Evolutionary conservation across 2,888 invertebrate species (phyloP).

Genomic region (Chrysomela aeneicollis): DNA sequence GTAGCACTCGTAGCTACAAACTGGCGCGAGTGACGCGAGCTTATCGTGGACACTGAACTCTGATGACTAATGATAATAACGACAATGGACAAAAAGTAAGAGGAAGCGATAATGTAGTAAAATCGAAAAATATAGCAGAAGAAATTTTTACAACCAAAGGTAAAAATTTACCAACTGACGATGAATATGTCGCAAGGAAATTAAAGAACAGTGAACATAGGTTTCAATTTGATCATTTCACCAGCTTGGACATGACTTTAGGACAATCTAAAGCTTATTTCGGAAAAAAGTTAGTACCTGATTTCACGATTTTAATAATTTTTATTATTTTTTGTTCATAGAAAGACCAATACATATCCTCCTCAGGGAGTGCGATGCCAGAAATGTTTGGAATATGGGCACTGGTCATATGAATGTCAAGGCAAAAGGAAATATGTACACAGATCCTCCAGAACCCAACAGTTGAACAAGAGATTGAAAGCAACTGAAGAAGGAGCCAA

Average conservation of each 20-base stretch:
- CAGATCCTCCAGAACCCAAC: slow-evolving; percentile 82
- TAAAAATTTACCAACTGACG: too few relatives aligned
- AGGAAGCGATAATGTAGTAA: too few relatives aligned
- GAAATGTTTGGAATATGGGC: slow-evolving; percentile 90
- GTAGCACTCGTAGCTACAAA: too few relatives aligned
- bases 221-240: too few relatives aligned
- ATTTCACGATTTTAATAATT: not conserved
- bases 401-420: slow-evolving; percentile 95
- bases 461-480: slow-evolving; percentile 75
- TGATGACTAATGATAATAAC: too few relatives aligned
- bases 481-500: slow-evolving; percentile 52
- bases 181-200: too few relatives aligned
- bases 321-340: slow-evolving; percentile 55
- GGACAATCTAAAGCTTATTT: slow-evolving; percentile 31
- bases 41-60: too few relatives aligned
- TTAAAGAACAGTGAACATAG: too few relatives aligned
- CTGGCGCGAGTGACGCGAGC: too few relatives aligned
- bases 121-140: too few relatives aligned
- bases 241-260: slow-evolving; percentile 25
- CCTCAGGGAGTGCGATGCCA: slow-evolving; percentile 83
- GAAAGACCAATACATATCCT: slow-evolving; percentile 72
- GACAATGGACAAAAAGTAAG: too few relatives aligned
- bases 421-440: slow-evolving; percentile 89
- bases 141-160: too few relatives aligned
- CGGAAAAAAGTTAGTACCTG: slow-evolving; percentile 34